Evolutionary conservation across 2,797 vertebrate species (phyloP), one percentile per base, ranked within the genome.

Genomic region (Protonibea diacanthus): DNA sequence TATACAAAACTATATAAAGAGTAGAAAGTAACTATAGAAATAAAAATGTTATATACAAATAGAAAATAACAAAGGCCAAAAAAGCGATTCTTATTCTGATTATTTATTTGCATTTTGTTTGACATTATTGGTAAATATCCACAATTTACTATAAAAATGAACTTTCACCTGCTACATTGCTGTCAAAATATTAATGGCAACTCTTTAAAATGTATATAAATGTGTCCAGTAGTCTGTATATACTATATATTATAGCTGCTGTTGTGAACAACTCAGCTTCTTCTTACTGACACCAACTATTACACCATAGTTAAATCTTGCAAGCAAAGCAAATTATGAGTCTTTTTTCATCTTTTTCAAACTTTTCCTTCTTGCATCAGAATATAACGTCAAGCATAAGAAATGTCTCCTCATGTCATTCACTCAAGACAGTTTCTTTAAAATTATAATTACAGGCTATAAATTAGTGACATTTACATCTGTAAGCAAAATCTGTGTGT

Each of bases 281-380:
- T 56, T 70, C 9, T 33, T 45, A 58, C 15, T 44, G 21, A 11
- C n/a, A 25, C 2, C 13, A 42, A 53, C 38, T 51, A 56, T 69
- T 38, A 40, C 40, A 8, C 17, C 55, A 42, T 52, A 45, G 17
- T 59, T 9, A 49, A 64, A 57, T 27, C 45, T 45, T 67, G 20
- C 58, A 82, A 51, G 55, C 15, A 70, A 42, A 79, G 11, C 48
- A 27, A 75, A 68, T 61, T 73, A 49, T 76, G 61, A n/a, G 21
- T 14, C 15, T 11, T 33, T 70, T 23, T 57, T 27, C 25, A 27
- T 2, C 25, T 27, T 27, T 27, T 27, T 27, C 25, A 27, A 62
- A 42, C 58, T 61, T 11, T 52, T 67, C 33, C 21, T 51, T 62
- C 47, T 59, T 60, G 6, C 55, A 72, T 18, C 3, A 3, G 56